Percentiles rank a stretch among this genome's conserved stretches.
Conservation (phyloP, 2,797 vertebrate species). For the Clarias laeviceps region DNA sequence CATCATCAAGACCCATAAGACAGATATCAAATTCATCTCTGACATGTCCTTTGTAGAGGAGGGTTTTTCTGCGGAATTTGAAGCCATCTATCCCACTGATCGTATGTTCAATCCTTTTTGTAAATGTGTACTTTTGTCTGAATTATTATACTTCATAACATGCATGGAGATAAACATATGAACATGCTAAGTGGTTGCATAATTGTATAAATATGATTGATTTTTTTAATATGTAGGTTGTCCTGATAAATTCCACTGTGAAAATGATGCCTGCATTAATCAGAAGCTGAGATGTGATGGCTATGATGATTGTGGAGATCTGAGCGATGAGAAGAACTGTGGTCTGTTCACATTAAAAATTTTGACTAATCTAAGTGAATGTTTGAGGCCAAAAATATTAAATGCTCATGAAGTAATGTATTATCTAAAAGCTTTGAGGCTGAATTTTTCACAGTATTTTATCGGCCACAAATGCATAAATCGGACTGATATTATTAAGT, state of each 20-base stretch:
- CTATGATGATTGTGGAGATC: conserved; percentile 85
- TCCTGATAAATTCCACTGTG: conserved; percentile 82
- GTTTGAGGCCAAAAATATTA: not conserved
- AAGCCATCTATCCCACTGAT: conserved; percentile 80
- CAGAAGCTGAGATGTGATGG: conserved; percentile 80
- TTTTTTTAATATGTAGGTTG: conserved; percentile 76
- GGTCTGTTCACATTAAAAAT: conserved; percentile 69
- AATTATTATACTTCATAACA: not conserved
- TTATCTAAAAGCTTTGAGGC: not conserved
- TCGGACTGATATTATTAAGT: too few species aligned
- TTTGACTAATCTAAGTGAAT: not conserved
- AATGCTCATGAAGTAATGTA: not conserved
- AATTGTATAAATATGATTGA: not conserved
- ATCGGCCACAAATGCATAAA: not conserved
- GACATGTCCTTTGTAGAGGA: conserved; percentile 81
- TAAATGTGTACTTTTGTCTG: not conserved
- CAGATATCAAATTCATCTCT: conserved; percentile 79
- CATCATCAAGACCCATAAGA: conserved; percentile 70
- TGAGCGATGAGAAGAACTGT: conserved; percentile 83
- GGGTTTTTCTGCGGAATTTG: conserved; percentile 83
- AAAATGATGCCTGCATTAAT: conserved; percentile 80
- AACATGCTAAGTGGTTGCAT: not conserved
- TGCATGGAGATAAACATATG: not conserved
- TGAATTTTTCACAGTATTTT: not conserved
- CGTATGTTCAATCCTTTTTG: conserved; percentile 75